These are phyloP conservation scores for Hydractinia symbiolongicarpus DNA, from an alignment of 30 jellyfish, hydroid and myxozoan genomes.

Conservation along the genomic window DNA sequence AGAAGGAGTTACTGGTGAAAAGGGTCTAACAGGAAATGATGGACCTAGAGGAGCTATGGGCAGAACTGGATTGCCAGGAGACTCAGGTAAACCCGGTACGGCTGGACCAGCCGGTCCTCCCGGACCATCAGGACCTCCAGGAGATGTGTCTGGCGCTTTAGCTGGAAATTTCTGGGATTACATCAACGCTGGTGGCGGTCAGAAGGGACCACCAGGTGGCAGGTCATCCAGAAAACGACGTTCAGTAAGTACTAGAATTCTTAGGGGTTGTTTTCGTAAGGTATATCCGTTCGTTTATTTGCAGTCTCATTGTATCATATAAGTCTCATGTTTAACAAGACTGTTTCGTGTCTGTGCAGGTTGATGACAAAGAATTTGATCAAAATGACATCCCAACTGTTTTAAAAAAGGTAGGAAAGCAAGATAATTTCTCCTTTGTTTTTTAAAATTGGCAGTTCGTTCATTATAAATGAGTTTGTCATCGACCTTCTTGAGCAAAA, in stretches of 20 bases:
- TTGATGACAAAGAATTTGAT: too few species aligned
- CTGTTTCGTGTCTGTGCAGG: too few species aligned
- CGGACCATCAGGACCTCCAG: constrained; percentile 95
- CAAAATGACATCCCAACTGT: too few species aligned
- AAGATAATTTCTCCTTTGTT: too few species aligned
- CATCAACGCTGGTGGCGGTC: constrained; percentile 74
- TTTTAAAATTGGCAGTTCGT: too few species aligned
- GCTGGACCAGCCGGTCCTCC: constrained; percentile 76
- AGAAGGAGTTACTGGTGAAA: constrained; percentile 27
- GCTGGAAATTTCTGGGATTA: constrained; percentile 59
- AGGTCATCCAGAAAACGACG: constrained; percentile 37
- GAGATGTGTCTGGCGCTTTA: constrained; percentile 53
- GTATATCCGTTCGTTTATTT: background rate
- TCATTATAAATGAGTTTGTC: too few species aligned
- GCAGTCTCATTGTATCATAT: background rate
- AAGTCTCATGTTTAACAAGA: background rate
- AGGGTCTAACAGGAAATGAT: constrained; percentile 37
- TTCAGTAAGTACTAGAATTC: background rate
- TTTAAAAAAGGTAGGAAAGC: too few species aligned
- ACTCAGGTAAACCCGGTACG: constrained; percentile 32
- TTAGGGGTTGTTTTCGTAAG: background rate
- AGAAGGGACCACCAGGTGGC: constrained; percentile 67
- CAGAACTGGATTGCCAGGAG: constrained; percentile 33
- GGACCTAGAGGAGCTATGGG: constrained; percentile 36
- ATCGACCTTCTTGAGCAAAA: too few species aligned